These are phyloP conservation scores for Omphaloscelis lunosa DNA, from an alignment of 2,888 invertebrate species.

Conservation along the genomic window DNA sequence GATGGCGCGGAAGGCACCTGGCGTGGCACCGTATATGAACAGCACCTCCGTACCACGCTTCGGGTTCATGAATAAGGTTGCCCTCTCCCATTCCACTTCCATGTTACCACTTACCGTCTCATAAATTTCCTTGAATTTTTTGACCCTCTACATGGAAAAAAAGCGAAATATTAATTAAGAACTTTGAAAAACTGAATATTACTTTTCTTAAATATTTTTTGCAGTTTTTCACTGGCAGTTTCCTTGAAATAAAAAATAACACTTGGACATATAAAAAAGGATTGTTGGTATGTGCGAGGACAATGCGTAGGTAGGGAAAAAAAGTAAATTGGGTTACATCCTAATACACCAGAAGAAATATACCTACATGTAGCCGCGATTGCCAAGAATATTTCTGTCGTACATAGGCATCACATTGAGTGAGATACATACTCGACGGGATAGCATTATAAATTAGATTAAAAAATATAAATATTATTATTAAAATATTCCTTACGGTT, in stretches of 20 bases:
- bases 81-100: conserved; percentile 79
- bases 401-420: conserved; percentile 9
- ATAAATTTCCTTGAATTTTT: conserved; percentile 74
- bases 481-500: conserved; percentile 71
- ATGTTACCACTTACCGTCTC: conserved; percentile 73
- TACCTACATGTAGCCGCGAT: conserved; percentile 26
- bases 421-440: not conserved
- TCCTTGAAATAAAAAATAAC: conserved; percentile 33
- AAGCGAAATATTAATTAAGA: not conserved
- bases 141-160: conserved; percentile 73
- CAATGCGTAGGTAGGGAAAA: conserved; percentile 30
- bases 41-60: conserved; percentile 79
- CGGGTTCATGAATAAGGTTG: conserved; percentile 82
- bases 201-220: not conserved
- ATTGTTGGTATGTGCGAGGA: conserved; percentile 28
- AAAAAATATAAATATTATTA: not conserved
- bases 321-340: conserved; percentile 56
- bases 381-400: conserved; percentile 25
- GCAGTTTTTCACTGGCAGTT: conserved; percentile 3
- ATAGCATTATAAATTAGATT: not conserved
- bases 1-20: conserved; percentile 81
- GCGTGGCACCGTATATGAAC: conserved; percentile 76
- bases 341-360: conserved; percentile 46
- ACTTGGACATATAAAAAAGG: conserved; percentile 28
- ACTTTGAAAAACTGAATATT: not conserved